Evolutionary conservation across 2,113 vertebrate genomes (phyloP).

Genomic region (Micromys minutus): DNA sequence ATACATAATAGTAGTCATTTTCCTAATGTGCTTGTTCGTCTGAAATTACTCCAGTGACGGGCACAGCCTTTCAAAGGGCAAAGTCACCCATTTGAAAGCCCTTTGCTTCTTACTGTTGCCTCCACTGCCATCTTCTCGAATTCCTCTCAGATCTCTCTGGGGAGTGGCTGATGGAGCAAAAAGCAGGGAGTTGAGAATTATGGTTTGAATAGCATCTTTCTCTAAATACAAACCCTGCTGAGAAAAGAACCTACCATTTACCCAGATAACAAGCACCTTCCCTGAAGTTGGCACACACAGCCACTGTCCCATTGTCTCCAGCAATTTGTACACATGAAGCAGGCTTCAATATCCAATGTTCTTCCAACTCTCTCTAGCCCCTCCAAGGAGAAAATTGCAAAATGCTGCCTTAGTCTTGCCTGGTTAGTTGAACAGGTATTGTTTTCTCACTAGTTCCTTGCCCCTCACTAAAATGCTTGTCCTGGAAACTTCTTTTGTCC

Average conservation of each 20-base stretch:
- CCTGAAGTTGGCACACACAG: neutral
- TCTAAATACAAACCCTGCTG: slow-evolving; percentile 35
- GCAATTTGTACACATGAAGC: slow-evolving; percentile 12
- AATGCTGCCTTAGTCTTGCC: slow-evolving; percentile 48
- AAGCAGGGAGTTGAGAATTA: slow-evolving; percentile 12
- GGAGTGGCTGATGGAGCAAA: slow-evolving; percentile 18
- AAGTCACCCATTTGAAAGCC: slow-evolving; percentile 33
- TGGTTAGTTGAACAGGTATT: slow-evolving; percentile 8
- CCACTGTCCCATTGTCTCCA: neutral
- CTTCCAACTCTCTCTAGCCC: neutral
- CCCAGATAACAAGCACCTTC: neutral
- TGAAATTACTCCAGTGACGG: slow-evolving; percentile 55
- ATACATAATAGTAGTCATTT: slow-evolving; percentile 63
- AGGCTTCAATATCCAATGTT: neutral
- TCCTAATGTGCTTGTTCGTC: slow-evolving; percentile 50
- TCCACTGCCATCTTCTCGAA: neutral
- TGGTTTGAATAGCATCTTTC: slow-evolving; percentile 57
- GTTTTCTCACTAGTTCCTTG: slow-evolving; percentile 9
- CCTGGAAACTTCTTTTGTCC: slow-evolving; percentile 26
- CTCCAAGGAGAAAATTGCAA: slow-evolving; percentile 44
- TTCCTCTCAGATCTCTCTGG: slow-evolving; percentile 34
- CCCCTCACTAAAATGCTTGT: neutral
- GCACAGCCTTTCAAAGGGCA: slow-evolving; percentile 30
- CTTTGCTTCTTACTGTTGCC: slow-evolving; percentile 32
- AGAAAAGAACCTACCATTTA: slow-evolving; percentile 46